Evolutionary conservation across 2,113 vertebrate genomes (phyloP).

Genomic region (Aplodontia rufa): DNA sequence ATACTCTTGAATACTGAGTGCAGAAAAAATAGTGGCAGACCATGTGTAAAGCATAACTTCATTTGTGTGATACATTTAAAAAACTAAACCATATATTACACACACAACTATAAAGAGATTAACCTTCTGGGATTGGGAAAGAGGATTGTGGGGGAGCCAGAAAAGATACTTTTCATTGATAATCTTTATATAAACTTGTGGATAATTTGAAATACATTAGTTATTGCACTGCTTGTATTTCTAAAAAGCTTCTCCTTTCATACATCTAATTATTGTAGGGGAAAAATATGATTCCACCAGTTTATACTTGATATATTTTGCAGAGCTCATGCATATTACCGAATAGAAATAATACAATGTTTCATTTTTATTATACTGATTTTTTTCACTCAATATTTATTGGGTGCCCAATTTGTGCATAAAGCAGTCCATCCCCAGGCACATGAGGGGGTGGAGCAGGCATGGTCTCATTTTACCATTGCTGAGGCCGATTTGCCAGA

Average conservation of each 20-base stretch:
- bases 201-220: neutral
- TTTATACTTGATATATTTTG: neutral
- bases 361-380: neutral
- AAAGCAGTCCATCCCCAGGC: neutral
- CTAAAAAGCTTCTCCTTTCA: neutral
- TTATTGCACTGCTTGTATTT: neutral
- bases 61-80: neutral
- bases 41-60: neutral
- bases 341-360: neutral
- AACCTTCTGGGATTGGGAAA: neutral
- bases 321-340: neutral
- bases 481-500: neutral
- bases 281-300: neutral
- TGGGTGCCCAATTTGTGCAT: neutral
- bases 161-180: neutral
- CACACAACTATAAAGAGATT: neutral
- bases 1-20: neutral
- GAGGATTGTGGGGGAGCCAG: neutral
- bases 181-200: neutral
- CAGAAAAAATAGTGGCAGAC: neutral
- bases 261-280: constrained; percentile 2
- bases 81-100: neutral
- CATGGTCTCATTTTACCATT: too few relatives aligned
- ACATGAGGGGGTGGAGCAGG: too few relatives aligned
- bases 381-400: neutral